These are phyloP conservation scores for Opisthograptis luteolata DNA, from an alignment of 2,888 invertebrate genomes.

Conservation along the genomic window DNA sequence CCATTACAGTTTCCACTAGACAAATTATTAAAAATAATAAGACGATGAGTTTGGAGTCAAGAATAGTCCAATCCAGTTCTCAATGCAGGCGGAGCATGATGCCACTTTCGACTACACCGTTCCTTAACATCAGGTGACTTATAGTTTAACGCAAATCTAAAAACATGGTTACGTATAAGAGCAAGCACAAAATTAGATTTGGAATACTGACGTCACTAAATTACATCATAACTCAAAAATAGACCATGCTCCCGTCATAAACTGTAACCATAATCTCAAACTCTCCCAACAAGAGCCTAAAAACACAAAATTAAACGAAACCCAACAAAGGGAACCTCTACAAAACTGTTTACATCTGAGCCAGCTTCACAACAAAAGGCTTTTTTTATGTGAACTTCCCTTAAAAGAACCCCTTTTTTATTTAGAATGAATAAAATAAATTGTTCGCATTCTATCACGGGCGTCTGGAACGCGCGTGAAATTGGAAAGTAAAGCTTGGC, in stretches of 20 bases:
- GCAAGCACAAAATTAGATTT: too few relatives aligned
- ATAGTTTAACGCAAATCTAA: too few relatives aligned
- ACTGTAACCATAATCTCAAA: constrained; percentile 7
- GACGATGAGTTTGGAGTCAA: too few relatives aligned
- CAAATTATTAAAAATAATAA: too few relatives aligned
- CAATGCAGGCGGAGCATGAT: too few relatives aligned
- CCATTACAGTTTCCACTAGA: too few relatives aligned
- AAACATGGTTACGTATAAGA: too few relatives aligned
- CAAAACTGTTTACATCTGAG: constrained; percentile 39
- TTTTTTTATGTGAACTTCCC: constrained; percentile 43
- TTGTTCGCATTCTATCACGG: constrained; percentile 57
- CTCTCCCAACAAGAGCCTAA: constrained; percentile 2
- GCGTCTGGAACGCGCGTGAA: constrained; percentile 42
- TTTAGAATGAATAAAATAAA: constrained; percentile 59
- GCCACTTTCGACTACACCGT: too few relatives aligned
- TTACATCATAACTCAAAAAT: neutral
- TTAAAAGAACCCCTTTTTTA: constrained; percentile 53
- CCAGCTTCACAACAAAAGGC: constrained; percentile 50
- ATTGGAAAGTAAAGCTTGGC: constrained; percentile 56
- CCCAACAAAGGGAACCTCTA: constrained; percentile 28
- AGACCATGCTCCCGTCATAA: neutral
- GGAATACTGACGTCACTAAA: too few relatives aligned
- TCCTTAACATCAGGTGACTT: too few relatives aligned
- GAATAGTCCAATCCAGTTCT: too few relatives aligned
- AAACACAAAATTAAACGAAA: constrained; percentile 35